Percentiles rank a stretch among this genome's conserved stretches.
phyloP scores from a whole-genome alignment of 2,113 vertebrate species.

The Propithecus coquereli region DNA sequence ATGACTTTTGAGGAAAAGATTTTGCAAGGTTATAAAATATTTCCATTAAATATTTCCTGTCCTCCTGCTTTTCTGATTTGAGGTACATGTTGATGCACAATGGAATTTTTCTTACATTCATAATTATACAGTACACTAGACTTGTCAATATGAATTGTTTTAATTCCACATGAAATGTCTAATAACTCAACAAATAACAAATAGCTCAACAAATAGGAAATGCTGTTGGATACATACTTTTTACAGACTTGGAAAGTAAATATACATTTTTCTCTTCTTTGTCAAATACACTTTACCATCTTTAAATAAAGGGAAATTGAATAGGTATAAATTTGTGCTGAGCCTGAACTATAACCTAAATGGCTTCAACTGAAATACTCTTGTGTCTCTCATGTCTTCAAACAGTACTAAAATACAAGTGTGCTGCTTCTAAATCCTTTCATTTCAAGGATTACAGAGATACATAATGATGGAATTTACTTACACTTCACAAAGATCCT shows the following conservation, averaged over 20 bases:
- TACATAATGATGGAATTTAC: conserved; percentile 21
- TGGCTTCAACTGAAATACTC: neutral
- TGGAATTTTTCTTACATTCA: neutral
- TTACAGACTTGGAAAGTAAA: neutral
- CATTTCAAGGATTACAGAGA: neutral
- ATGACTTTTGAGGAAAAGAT: neutral
- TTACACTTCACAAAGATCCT: neutral
- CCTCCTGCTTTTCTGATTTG: neutral
- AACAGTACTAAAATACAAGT: conserved; percentile 15
- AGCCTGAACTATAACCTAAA: conserved; percentile 1
- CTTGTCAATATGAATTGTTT: conserved; percentile 15
- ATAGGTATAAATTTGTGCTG: neutral
- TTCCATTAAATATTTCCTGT: neutral
- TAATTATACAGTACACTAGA: neutral
- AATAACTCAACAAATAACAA: neutral
- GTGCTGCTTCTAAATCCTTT: neutral
- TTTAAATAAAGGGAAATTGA: conserved; percentile 39
- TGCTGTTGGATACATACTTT: neutral
- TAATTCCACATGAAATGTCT: neutral
- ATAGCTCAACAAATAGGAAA: conserved; percentile 14
- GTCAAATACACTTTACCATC: neutral
- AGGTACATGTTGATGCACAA: neutral
- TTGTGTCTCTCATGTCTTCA: neutral
- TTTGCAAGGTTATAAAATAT: neutral
- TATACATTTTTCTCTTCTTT: neutral